phyloP scores from a whole-genome alignment of 2,888 invertebrate species.

The Orgyia antiqua region DNA sequence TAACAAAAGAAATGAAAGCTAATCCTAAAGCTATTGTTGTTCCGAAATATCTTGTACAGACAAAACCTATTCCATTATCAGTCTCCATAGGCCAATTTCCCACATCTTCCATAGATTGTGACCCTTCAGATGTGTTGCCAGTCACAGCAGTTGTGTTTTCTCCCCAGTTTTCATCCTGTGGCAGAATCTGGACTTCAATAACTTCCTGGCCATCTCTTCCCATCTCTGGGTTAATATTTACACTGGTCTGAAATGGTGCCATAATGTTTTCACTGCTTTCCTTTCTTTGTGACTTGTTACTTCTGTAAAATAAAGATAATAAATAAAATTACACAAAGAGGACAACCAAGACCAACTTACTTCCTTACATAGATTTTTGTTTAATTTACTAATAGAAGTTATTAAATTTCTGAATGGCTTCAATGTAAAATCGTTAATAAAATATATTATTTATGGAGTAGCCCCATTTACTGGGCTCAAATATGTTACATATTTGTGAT shows the following conservation, averaged over 20 bases:
- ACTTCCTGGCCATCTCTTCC: conserved; percentile 90
- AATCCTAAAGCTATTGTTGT: conserved; percentile 88
- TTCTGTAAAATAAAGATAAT: conserved; percentile 54
- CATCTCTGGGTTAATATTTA: conserved; percentile 88
- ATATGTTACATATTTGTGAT: no score
- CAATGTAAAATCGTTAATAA: no score
- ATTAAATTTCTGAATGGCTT: no score
- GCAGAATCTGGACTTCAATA: conserved; percentile 96
- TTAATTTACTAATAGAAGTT: no score
- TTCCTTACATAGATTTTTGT: no score
- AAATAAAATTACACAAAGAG: neutral
- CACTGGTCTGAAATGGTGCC: conserved; percentile 93
- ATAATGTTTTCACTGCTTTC: conserved; percentile 80
- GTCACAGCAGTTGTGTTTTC: conserved; percentile 98
- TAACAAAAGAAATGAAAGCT: conserved; percentile 90
- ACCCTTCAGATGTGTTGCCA: conserved; percentile 97
- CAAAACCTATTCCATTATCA: conserved; percentile 82
- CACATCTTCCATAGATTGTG: conserved; percentile 94
- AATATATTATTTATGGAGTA: no score
- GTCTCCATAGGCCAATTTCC: conserved; percentile 90
- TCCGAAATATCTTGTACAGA: conserved; percentile 90
- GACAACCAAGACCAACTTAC: no score
- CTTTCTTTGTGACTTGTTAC: conserved; percentile 82
- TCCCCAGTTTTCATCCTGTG: conserved; percentile 99
- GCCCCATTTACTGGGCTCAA: no score